Evolutionary conservation across 1,140 invertebrate genomes (phyloP).

Genomic region (Cydia strobilella): DNA sequence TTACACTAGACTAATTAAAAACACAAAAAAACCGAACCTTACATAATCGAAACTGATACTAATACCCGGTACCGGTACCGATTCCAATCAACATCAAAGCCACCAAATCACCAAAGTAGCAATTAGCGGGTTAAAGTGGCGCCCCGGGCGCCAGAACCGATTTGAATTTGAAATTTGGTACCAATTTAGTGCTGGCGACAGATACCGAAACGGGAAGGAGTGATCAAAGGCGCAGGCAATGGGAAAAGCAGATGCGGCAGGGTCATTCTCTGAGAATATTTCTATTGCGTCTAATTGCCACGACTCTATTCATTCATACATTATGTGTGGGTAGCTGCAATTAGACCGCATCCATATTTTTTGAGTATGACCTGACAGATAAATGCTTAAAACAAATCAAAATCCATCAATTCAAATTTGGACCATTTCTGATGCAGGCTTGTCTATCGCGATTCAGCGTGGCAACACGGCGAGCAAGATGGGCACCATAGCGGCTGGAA

Average conservation of each 20-base stretch:
- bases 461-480: too few species aligned
- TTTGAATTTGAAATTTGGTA: conserved; percentile 76
- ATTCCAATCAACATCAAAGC: conserved; percentile 68
- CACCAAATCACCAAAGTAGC: conserved; percentile 62
- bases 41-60: not conserved
- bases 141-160: conserved; percentile 62
- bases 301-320: too few species aligned
- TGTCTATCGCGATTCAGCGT: too few species aligned
- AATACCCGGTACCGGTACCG: conserved; percentile 31
- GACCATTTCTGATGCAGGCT: too few species aligned
- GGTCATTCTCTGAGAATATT: too few species aligned
- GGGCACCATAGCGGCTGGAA: too few species aligned
- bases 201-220: conserved; percentile 63
- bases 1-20: not conserved
- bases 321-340: too few species aligned
- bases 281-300: too few species aligned
- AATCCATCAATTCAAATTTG: too few species aligned
- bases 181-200: conserved; percentile 75
- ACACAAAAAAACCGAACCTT: conserved; percentile 33
- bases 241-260: conserved; percentile 13
- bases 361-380: too few species aligned
- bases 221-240: conserved; percentile 60
- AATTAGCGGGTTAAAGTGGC: conserved; percentile 69
- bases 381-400: too few species aligned
- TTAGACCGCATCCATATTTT: too few species aligned